phyloP scores from a whole-genome alignment of 2,888 invertebrate genomes.

The Acheta domesticus region DNA sequence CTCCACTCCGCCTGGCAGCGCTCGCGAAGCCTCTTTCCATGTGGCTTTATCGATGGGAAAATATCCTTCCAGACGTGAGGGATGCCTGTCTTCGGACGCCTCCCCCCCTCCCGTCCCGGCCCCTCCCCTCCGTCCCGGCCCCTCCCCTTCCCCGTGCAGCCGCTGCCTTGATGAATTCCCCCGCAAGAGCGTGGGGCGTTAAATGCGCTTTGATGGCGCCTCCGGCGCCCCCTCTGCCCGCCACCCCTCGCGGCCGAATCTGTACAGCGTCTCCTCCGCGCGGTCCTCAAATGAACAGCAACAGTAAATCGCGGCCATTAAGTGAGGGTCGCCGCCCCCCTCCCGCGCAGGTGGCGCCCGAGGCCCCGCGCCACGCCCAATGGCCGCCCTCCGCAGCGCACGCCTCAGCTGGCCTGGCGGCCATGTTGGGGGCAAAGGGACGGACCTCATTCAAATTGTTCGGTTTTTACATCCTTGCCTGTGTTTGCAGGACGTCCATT shows the following conservation, averaged over 20 bases:
- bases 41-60: neutral
- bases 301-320: constrained; percentile 22
- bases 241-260: neutral
- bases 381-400: neutral
- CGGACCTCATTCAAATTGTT: no score
- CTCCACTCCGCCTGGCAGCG: neutral
- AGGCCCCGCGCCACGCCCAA: neutral
- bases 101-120: neutral
- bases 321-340: neutral
- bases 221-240: no score
- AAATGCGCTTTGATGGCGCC: neutral
- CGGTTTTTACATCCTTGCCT: no score
- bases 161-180: neutral
- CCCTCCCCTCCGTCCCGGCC: neutral
- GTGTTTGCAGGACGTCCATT: no score
- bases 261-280: neutral
- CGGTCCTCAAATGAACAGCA: neutral
- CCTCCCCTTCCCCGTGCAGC: neutral
- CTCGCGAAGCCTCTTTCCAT: neutral
- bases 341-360: neutral
- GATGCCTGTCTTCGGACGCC: no score
- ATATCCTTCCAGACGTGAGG: no score
- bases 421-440: no score
- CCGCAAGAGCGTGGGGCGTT: neutral
- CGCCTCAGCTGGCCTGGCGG: no score